These are phyloP conservation scores for Corythornis vintsioides DNA, from an alignment of 2,113 vertebrate species.

Conservation along the genomic window DNA sequence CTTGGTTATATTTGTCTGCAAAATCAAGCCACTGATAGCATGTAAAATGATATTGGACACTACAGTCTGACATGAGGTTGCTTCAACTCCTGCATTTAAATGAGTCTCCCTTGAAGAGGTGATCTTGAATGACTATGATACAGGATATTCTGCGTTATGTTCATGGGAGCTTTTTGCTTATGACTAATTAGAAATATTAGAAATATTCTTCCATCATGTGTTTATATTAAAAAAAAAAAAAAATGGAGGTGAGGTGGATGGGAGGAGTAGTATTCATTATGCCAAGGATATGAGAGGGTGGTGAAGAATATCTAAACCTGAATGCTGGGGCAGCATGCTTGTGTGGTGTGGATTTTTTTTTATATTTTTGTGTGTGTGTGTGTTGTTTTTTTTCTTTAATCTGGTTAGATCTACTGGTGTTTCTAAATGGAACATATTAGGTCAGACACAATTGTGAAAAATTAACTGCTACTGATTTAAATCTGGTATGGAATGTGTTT, in stretches of 20 bases:
- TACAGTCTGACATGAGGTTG: constrained; percentile 64
- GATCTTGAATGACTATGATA: neutral
- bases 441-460: neutral
- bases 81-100: constrained; percentile 76
- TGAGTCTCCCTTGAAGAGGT: constrained; percentile 60
- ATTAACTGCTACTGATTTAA: neutral
- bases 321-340: neutral
- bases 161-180: neutral
- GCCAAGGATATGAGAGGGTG: neutral
- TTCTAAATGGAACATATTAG: neutral
- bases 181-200: neutral
- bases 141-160: neutral
- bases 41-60: constrained; percentile 65
- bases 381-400: neutral
- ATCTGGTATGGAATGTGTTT: neutral
- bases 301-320: neutral
- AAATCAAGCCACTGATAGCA: constrained; percentile 55
- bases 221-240: neutral
- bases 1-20: constrained; percentile 55
- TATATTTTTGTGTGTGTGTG: too few relatives aligned
- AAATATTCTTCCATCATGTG: neutral
- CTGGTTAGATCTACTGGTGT: neutral
- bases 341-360: neutral
- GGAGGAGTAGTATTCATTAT: neutral
- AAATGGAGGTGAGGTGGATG: neutral